Evolutionary conservation across 2,888 invertebrate species (phyloP), one percentile per base, ranked within the genome.

Genomic region (Drosophila antonietae): DNA sequence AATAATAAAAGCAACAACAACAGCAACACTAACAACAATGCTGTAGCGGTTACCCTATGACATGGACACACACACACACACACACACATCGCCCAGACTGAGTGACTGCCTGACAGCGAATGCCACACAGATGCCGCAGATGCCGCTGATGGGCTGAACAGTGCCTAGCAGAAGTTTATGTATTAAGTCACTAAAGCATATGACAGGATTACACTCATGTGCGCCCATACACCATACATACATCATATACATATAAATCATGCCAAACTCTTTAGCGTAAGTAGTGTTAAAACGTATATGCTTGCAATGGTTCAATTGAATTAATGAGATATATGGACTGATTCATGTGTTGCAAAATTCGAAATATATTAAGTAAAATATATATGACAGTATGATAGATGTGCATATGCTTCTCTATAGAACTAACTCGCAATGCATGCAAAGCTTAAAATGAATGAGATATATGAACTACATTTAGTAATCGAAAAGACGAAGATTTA

Each of bases 111-210:
- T 52, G 65, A 65, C 78, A 60, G 59, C 35, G 55, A 23, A 58
- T 70, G 73, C 62, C 69, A 44, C 69, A 44, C 63, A 60, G 73
- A 51, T 70, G 72, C 52, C 56, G 56, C 46, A 53, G 62, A 59
- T 68, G 73, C 61, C 62, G 20, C 37, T 46, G 64, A 47, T 64
- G 49, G 37, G 37, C 20, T 20, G n/a, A 33, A 60, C 62, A 62
- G 59, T 20, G 33, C 43, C 53, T 56, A 23, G 43, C 66, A 43
- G 59, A 47, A 74, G 75, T 80, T 75, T 75, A 82, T 83, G 88
- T 83, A 89, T 89, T 83, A 85, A 90, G 84, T 83, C 84, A 82
- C 64, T 75, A 78, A 76, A 74, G 82, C 81, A 73, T 81, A 83
- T 84, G 88, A 89, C 84, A 84, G 88, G 88, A 86, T 91, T 88